Evolutionary conservation across 2,888 invertebrate species (phyloP).

Genomic region (Tryphoninae sp.): DNA sequence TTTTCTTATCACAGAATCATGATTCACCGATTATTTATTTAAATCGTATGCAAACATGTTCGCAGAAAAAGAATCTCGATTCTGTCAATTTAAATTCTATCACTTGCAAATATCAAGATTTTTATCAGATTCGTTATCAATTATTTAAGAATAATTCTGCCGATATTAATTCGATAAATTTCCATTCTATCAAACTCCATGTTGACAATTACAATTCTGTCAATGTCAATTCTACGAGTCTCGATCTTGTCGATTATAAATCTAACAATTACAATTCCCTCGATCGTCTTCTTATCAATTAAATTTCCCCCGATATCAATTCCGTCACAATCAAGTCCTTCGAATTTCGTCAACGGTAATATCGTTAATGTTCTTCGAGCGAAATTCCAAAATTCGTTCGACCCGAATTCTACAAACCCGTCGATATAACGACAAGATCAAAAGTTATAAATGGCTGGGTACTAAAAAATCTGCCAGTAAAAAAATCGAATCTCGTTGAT

Average conservation of each 20-base stretch:
- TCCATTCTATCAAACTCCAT: background rate
- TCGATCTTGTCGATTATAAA: background rate
- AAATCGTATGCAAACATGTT: background rate
- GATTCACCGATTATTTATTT: background rate
- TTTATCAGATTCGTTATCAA: too few species aligned
- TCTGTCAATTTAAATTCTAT: background rate
- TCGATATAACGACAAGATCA: conserved; percentile 1
- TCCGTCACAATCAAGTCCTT: background rate
- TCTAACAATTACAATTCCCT: background rate
- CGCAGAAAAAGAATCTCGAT: background rate
- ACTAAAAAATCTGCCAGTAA: background rate
- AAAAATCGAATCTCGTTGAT: background rate
- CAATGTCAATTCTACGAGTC: background rate
- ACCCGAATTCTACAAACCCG: background rate
- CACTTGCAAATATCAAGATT: background rate
- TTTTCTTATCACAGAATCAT: background rate
- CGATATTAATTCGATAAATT: too few species aligned
- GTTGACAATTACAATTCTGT: background rate
- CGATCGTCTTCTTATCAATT: too few species aligned
- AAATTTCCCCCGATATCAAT: background rate
- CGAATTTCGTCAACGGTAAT: too few species aligned
- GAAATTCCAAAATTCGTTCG: too few species aligned
- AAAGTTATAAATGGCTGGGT: background rate
- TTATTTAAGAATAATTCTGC: too few species aligned
- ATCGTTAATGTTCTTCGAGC: too few species aligned